A percentile compares a stretch with the other conserved stretches of the same genome.
phyloP scores from a whole-genome alignment of 2,113 vertebrate species.

The Nothocercus nigrocapillus region DNA sequence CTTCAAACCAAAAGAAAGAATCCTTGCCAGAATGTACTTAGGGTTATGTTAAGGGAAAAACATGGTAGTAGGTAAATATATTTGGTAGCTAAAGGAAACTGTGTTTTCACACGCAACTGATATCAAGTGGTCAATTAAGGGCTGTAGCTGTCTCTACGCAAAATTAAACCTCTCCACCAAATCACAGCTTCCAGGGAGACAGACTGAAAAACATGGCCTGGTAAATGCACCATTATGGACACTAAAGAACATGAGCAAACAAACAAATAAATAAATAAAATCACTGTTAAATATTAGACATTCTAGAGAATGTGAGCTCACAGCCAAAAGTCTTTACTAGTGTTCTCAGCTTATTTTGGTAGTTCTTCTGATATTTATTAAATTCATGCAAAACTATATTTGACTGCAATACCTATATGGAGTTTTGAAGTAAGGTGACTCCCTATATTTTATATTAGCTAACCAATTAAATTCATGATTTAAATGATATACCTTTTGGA shows the following conservation, averaged over 20 bases:
- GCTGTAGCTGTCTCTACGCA: background rate
- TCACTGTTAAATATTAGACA: background rate
- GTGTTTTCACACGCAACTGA: background rate
- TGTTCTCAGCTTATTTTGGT: background rate
- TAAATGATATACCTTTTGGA: background rate
- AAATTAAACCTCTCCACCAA: background rate
- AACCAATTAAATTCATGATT: background rate
- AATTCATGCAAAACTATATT: background rate
- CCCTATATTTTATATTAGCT: background rate
- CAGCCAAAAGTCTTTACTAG: background rate
- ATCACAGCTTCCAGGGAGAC: background rate
- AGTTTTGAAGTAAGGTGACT: background rate
- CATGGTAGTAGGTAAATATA: background rate
- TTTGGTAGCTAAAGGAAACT: background rate
- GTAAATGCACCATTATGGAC: background rate
- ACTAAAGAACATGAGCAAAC: background rate
- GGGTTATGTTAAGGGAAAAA: background rate
- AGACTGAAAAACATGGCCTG: background rate
- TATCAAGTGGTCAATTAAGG: background rate
- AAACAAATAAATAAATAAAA: background rate
- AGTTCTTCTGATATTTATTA: background rate
- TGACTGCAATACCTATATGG: rapidly evolving
- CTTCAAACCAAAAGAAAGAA: background rate
- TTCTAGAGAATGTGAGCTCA: background rate
- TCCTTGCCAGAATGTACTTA: background rate